phyloP scores from a whole-genome alignment of 2,797 vertebrate species.

The Acipenser ruthenus region DNA sequence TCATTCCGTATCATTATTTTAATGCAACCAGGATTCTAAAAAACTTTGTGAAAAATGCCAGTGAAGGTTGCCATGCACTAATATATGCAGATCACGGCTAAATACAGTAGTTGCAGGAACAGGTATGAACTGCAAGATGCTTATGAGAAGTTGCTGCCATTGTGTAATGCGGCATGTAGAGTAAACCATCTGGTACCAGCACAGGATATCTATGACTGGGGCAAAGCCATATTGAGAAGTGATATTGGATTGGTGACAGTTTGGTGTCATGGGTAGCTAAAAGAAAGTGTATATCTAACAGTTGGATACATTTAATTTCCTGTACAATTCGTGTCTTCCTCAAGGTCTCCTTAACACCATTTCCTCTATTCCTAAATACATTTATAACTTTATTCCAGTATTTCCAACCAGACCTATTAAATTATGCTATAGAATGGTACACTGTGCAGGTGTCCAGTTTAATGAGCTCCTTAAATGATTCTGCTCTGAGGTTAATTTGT shows the following conservation, averaged over 20 bases:
- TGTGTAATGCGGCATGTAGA: constrained; percentile 34
- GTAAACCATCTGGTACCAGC: constrained; percentile 31
- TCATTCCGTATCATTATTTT: too few species aligned
- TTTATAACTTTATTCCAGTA: constrained; percentile 30
- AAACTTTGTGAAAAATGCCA: too few species aligned
- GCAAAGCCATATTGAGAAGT: constrained; percentile 7
- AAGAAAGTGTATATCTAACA: neutral
- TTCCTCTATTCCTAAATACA: constrained; percentile 32
- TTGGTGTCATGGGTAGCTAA: neutral
- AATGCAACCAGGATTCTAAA: too few species aligned
- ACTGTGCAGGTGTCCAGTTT: constrained; percentile 36
- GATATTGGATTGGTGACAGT: neutral
- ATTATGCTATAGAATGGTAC: constrained; percentile 24
- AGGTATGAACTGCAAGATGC: constrained; percentile 9
- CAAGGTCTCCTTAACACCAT: constrained; percentile 45
- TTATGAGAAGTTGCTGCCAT: too few species aligned
- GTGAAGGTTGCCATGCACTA: constrained; percentile 37
- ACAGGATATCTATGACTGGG: constrained; percentile 1
- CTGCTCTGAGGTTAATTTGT: constrained; percentile 45
- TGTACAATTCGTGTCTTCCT: constrained; percentile 27
- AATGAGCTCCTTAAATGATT: constrained; percentile 43
- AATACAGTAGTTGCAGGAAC: constrained; percentile 36
- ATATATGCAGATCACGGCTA: constrained; percentile 42
- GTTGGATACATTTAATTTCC: neutral
- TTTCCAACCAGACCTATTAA: constrained; percentile 22